A percentile compares a stretch with the other conserved stretches of the same genome.
Conservation (phyloP, 2,888 invertebrate genomes). For the Stenodera caucasica region DNA sequence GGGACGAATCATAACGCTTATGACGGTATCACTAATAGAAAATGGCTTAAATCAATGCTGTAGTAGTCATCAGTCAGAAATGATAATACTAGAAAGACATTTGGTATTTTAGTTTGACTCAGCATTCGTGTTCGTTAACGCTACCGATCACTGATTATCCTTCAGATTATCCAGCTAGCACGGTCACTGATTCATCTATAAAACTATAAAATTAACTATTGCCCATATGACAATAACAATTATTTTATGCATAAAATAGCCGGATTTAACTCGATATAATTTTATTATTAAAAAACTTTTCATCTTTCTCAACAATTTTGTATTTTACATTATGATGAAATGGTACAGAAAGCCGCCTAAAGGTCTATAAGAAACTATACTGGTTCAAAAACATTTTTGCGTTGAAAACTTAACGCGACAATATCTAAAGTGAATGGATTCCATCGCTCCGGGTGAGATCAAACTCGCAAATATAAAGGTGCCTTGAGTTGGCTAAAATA, state of each 20-base stretch:
- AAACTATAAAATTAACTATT: conserved; percentile 22
- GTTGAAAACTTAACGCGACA: conserved; percentile 47
- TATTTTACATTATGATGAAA: conserved; percentile 42
- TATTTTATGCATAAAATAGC: conserved; percentile 10
- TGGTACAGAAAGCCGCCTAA: conserved; percentile 38
- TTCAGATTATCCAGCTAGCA: conserved; percentile 22
- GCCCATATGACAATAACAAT: conserved; percentile 16
- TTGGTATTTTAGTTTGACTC: conserved; percentile 47
- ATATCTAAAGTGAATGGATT: conserved; percentile 46
- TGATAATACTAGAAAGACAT: conserved; percentile 49
- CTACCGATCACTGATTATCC: conserved; percentile 20
- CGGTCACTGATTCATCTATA: conserved; percentile 17
- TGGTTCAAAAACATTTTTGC: conserved; percentile 47
- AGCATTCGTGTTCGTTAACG: conserved; percentile 50
- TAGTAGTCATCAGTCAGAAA: conserved; percentile 48
- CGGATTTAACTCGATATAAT: no score
- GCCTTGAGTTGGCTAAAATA: conserved; percentile 47
- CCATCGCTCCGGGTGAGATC: conserved; percentile 39
- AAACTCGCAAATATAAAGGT: conserved; percentile 40
- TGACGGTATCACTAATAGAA: conserved; percentile 44
- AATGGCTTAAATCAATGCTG: conserved; percentile 50
- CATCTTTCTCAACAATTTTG: conserved; percentile 6
- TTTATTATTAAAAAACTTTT: conserved; percentile 28
- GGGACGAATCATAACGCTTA: conserved; percentile 27
- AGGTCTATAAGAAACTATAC: conserved; percentile 42